Evolutionary conservation across 2,888 invertebrate species (phyloP).

Genomic region (Eupithecia exiguata): DNA sequence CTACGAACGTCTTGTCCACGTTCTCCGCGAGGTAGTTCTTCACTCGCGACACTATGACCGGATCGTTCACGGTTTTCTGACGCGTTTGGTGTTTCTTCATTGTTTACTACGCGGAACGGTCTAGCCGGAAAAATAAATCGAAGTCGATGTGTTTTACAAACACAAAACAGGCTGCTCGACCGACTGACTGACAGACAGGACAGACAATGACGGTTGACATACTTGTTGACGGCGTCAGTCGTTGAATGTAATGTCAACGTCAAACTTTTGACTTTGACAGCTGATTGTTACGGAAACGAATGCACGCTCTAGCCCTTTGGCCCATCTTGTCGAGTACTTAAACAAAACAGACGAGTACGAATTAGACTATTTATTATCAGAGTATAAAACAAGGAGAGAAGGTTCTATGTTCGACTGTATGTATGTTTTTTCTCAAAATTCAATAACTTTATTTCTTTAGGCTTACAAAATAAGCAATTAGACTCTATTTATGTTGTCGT

Average conservation of each 20-base stretch:
- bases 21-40: conserved; percentile 92
- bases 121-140: conserved; percentile 39
- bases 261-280: neutral
- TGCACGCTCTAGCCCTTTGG: neutral
- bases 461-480: no score
- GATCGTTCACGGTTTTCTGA: conserved; percentile 80
- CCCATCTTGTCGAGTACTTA: no score
- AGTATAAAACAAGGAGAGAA: no score
- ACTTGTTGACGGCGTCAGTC: neutral
- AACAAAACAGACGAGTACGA: no score
- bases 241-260: neutral
- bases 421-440: no score
- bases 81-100: conserved; percentile 82
- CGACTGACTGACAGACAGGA: neutral
- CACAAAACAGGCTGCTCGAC: neutral
- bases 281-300: neutral
- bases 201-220: neutral
- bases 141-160: conserved; percentile 62
- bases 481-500: no score
- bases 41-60: conserved; percentile 84
- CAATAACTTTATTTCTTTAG: no score
- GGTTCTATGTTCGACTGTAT: no score
- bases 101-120: conserved; percentile 43
- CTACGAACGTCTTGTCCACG: conserved; percentile 90
- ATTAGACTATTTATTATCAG: no score